A percentile compares a stretch with the other conserved stretches of the same genome.
Evolutionary conservation across 2,113 vertebrate species (phyloP).

Genomic region (Progne subis): DNA sequence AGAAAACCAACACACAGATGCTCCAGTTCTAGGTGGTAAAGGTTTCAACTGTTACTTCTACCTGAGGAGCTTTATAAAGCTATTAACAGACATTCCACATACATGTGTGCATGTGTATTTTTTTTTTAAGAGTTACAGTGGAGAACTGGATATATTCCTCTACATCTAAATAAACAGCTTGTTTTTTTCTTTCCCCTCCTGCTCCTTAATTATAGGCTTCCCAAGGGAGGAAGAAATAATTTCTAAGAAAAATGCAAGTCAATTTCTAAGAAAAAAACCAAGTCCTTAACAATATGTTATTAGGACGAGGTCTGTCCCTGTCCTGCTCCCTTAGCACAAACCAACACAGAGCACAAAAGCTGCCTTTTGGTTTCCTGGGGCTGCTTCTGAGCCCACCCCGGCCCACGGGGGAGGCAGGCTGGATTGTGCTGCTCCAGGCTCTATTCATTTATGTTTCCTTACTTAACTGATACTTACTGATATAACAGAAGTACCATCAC

Average conservation of each 20-base stretch:
- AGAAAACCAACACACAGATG: background rate
- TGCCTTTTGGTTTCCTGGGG: background rate
- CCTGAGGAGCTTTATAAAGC: background rate
- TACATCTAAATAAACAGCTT: background rate
- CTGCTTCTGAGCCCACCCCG: background rate
- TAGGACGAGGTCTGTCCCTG: background rate
- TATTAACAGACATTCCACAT: background rate
- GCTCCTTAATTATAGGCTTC: background rate
- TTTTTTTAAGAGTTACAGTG: background rate
- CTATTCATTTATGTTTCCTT: background rate
- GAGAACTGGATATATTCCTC: background rate
- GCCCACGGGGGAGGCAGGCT: fast-evolving
- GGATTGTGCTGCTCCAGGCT: background rate
- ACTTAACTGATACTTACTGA: background rate
- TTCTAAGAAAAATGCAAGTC: background rate
- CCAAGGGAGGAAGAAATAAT: background rate
- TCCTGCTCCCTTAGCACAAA: background rate
- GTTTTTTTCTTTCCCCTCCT: background rate
- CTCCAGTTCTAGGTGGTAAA: background rate
- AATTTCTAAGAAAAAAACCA: background rate
- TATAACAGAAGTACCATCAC: background rate
- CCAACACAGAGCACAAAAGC: background rate
- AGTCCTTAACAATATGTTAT: background rate
- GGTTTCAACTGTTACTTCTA: background rate
- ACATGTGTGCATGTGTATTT: fast-evolving